Base-by-base conservation (phyloP, 2,888 invertebrate species). In the Harpalus rubripes region DNA sequence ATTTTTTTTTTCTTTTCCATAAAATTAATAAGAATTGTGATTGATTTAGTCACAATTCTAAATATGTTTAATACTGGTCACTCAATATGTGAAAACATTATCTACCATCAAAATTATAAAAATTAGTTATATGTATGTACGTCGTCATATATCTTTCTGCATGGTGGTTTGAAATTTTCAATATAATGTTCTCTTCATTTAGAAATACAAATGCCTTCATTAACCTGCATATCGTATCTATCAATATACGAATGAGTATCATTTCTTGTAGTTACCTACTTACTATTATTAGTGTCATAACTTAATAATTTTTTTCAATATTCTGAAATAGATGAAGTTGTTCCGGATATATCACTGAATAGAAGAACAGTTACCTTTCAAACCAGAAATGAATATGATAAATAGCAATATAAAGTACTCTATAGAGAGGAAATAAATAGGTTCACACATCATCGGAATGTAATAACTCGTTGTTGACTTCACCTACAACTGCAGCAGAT, bases 401-500 rank as follows among this genome's bases (percentile, higher is more conserved):
- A 52, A 52, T 52, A 52, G 44, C 10, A 52, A 52, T 52, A 52
- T 52, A 52, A 52, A 52, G 44, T 52, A 52, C 10, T 52, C 32
- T 5, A 12, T 52, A 12, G 10, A 52, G 7, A 52, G 7, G 44
- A 52, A 52, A 68, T 68, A 68, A 68, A 39, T 26, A 32, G 68
- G 26, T 44, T 44, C 72, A 74, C 72, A 74, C 18, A 74, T 44
- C 72, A 74, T 44, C 10, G 39, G 52, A 10, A 18, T 44, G 44
- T 2, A 44, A 74, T 44, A 74, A 74, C 16, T 68, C 68, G 10
- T 63, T 22, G 26, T 39, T 39, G 39, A 68, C 68, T 74, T 74
- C 72, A 44, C 44, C 72, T 74, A 74, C 72, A 74, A 74, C 22
- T 26, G 8, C 63, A 26, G 18, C 16, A 41, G 68, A 72, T 39